Evolutionary conservation across 2,888 invertebrate species (phyloP), one percentile per base, ranked within the genome.

Genomic region (Temnothorax unifasciatus): DNA sequence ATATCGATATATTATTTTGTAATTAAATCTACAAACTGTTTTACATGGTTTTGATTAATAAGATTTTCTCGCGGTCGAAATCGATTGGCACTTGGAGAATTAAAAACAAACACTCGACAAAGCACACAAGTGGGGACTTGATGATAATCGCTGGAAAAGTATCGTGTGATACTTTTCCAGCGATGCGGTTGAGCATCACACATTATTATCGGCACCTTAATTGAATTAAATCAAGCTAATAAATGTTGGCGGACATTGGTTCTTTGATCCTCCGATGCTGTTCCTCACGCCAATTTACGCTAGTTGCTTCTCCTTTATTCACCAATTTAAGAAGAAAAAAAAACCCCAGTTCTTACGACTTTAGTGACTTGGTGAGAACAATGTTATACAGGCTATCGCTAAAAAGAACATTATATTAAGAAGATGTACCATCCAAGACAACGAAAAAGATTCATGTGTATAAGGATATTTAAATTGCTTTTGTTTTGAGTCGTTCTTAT

Each of bases 211-310:
- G 91, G 91, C 90, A 87, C 83, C 85, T 88, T 91, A 93, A 94
- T 93, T 93, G 90, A 94, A 94, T 94, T 93, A 94, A 92, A 92
- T 92, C 92, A 90, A 92, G 91, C 91, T 91, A 90, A 92, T 91
- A 92, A 92, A 89, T 89, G 90, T 88, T 87, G 87, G 86, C 81
- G 83, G 83, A 83, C 89, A 86, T 52, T 38, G 82, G 77, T 79
- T 86, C 86, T 91, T 92, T 91, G 91, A 91, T 92, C 90, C 76
- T 83, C 83, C 81, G 52, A 81, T 68, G 84, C 82, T 89, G 91
- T 88, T 92, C 92, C 92, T 92, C 91, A 91, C 92, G 93, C 76
- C 92, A 93, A 93, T 93, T 93, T 88, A 86, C 69, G 64, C 38
- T 61, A 18, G 47, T 85, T 81, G 61, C 21, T 38, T 41, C 66